These are phyloP conservation scores for Sinohyriopsis cumingii DNA, from an alignment of 2,888 invertebrate genomes.

Conservation along the genomic window DNA sequence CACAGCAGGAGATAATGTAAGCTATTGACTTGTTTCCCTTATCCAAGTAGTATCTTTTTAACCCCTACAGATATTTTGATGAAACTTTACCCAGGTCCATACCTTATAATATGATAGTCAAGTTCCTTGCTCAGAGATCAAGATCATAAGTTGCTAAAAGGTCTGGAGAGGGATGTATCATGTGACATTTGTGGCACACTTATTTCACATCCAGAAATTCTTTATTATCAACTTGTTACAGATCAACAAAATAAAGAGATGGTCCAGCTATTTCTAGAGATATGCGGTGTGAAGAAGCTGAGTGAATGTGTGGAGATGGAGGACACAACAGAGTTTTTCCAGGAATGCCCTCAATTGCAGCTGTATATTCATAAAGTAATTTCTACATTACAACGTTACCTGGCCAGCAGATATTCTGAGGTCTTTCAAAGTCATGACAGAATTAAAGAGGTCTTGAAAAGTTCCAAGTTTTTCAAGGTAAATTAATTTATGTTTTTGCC, in stretches of 20 bases:
- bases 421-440: conserved; percentile 37
- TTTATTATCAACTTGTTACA: not conserved
- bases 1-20: too few species aligned
- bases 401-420: conserved; percentile 36
- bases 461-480: conserved; percentile 43
- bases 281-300: conserved; percentile 42
- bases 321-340: conserved; percentile 44
- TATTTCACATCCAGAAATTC: too few species aligned
- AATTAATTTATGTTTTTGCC: not conserved
- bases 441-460: conserved; percentile 31
- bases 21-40: too few species aligned
- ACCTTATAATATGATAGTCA: too few species aligned
- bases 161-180: too few species aligned
- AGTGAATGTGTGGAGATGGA: conserved; percentile 39
- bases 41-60: too few species aligned
- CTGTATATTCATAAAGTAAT: conserved; percentile 43
- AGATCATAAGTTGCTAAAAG: too few species aligned
- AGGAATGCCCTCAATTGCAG: conserved; percentile 51
- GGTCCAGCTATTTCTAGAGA: conserved; percentile 22
- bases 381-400: conserved; percentile 50
- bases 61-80: too few species aligned
- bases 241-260: conserved; percentile 3
- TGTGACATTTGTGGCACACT: too few species aligned
- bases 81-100: too few species aligned
- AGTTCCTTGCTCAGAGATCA: too few species aligned